A percentile compares a stretch with the other conserved stretches of the same genome.
These are phyloP conservation scores for Sylvia borin DNA, from an alignment of 2,797 vertebrate genomes.

Conservation along the genomic window DNA sequence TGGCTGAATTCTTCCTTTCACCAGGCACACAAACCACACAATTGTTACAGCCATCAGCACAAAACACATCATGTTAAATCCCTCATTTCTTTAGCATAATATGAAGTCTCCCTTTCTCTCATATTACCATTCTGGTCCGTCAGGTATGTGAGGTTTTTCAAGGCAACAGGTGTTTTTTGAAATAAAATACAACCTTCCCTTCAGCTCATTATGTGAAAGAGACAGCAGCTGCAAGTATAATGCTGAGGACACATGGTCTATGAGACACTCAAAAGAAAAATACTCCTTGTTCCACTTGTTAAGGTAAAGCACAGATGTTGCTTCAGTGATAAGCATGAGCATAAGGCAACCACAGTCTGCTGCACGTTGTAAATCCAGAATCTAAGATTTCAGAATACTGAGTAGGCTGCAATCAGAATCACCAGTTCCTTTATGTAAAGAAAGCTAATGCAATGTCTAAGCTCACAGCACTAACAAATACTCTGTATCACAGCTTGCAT, in stretches of 20 bases:
- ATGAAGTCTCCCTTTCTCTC: conserved; percentile 48
- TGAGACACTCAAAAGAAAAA: conserved; percentile 73
- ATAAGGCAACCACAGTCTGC: conserved; percentile 45
- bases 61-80: conserved; percentile 22
- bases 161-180: conserved; percentile 80
- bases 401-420: conserved; percentile 1
- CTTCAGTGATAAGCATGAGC: conserved; percentile 58
- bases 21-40: conserved; percentile 42
- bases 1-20: conserved; percentile 5
- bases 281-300: conserved; percentile 68
- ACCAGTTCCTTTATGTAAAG: background rate
- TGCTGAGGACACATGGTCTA: conserved; percentile 73
- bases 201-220: conserved; percentile 69
- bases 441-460: background rate
- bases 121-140: conserved; percentile 68
- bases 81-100: conserved; percentile 31
- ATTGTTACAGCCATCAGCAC: conserved; percentile 30
- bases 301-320: conserved; percentile 76
- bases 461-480: background rate
- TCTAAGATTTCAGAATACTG: conserved; percentile 62
- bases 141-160: conserved; percentile 74
- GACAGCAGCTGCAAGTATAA: conserved; percentile 79
- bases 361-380: conserved; percentile 16
- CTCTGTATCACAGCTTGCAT: background rate
- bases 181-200: conserved; percentile 74